Percentiles rank a stretch among this genome's conserved stretches.
phyloP scores from a whole-genome alignment of 35 echinoderm and acorn worm genomes.

The Amphiura filiformis region DNA sequence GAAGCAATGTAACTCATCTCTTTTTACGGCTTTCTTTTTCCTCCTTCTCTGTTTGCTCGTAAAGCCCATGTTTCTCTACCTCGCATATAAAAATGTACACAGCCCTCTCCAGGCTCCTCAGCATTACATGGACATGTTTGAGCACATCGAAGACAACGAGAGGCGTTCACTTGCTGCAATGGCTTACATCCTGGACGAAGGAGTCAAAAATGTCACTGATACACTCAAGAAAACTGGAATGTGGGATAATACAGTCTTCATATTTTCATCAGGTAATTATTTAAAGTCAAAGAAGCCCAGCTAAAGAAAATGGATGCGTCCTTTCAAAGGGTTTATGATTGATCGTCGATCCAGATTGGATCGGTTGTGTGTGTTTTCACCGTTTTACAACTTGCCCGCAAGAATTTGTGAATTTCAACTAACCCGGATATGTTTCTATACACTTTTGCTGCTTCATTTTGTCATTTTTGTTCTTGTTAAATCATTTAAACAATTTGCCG shows the following conservation, averaged over 20 bases:
- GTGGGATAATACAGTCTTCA: conserved; percentile 78
- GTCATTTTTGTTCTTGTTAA: too few species aligned
- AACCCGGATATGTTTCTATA: not conserved
- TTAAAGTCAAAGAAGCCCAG: not conserved
- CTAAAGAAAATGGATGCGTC: not conserved
- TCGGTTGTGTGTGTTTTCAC: not conserved
- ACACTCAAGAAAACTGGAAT: conserved; percentile 65
- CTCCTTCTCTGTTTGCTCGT: not conserved
- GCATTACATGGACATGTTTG: conserved; percentile 26
- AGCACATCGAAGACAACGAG: conserved; percentile 9
- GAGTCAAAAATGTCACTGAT: conserved; percentile 67
- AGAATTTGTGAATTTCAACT: not conserved
- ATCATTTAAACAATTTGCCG: too few species aligned
- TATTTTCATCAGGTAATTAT: conserved; percentile 80
- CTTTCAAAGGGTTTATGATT: not conserved
- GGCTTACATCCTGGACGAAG: conserved; percentile 80
- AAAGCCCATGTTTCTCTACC: conserved; percentile 85
- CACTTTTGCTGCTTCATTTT: too few species aligned
- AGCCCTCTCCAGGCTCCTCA: conserved; percentile 72
- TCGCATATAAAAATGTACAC: conserved; percentile 90
- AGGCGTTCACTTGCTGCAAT: conserved; percentile 84
- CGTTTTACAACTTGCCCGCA: not conserved
- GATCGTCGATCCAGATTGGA: not conserved
- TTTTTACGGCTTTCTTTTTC: not conserved
- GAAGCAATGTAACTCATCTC: too few species aligned